Conservation (phyloP, 2,113 vertebrate genomes). For the Sarotherodon lohbergeri region DNA sequence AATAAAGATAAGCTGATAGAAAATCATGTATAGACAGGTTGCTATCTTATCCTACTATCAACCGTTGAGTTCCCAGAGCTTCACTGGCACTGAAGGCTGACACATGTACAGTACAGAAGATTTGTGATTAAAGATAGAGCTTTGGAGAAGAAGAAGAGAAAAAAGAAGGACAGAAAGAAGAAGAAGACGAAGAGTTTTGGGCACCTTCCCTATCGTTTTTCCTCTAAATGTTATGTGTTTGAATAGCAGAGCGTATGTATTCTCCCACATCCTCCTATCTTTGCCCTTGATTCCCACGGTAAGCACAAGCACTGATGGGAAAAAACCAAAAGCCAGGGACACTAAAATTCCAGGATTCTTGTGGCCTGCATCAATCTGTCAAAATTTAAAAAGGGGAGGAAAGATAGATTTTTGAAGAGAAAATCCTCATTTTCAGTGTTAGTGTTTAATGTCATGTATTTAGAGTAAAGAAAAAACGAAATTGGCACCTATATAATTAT, state of each 20-base stretch:
- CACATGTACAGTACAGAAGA: neutral
- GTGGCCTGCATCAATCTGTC: constrained; percentile 12
- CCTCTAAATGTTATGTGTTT: constrained; percentile 36
- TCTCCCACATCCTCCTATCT: constrained; percentile 60
- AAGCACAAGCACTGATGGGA: constrained; percentile 48
- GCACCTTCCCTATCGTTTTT: neutral
- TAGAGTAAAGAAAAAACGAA: neutral
- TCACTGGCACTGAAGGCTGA: neutral
- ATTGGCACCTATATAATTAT: neutral
- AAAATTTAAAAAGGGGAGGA: neutral
- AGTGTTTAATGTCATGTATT: neutral
- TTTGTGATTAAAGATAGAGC: neutral
- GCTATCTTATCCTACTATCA: constrained; percentile 49
- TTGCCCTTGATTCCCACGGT: constrained; percentile 68
- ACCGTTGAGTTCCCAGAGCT: constrained; percentile 38
- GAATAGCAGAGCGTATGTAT: constrained; percentile 18
- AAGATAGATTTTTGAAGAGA: neutral
- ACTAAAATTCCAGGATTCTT: constrained; percentile 43
- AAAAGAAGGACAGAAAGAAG: neutral
- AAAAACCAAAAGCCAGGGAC: constrained; percentile 44
- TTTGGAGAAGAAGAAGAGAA: neutral
- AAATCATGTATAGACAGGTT: constrained; percentile 54
- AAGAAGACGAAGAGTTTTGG: neutral
- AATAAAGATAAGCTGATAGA: constrained; percentile 36
- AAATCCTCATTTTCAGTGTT: neutral